Conservation (phyloP, 2,113 vertebrate genomes). For the Strix uralensis region DNA sequence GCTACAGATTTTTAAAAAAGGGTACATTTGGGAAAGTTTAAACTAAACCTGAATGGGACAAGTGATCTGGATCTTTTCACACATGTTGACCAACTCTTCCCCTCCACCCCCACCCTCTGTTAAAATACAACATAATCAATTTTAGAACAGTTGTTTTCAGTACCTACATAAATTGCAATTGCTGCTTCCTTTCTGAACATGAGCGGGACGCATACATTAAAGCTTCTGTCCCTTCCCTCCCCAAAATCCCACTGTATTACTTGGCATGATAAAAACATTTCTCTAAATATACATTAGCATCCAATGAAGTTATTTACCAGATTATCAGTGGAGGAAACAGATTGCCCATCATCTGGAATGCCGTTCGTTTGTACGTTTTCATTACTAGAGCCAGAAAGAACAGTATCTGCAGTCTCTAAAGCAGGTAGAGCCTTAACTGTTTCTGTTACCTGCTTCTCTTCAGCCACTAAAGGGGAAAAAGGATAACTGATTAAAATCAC, state of each 20-base stretch:
- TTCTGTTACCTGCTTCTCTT: slow-evolving; percentile 63
- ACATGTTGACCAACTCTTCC: neutral
- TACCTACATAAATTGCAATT: neutral
- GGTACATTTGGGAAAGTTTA: neutral
- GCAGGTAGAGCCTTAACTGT: neutral
- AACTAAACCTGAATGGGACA: neutral
- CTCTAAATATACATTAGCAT: neutral
- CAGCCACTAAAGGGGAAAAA: slow-evolving; percentile 65
- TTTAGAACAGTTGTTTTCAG: neutral
- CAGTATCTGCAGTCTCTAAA: slow-evolving; percentile 53
- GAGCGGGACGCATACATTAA: neutral
- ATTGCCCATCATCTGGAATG: slow-evolving; percentile 89
- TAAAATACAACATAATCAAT: neutral
- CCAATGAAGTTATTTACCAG: slow-evolving; percentile 77
- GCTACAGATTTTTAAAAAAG: neutral
- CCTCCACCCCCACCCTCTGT: neutral
- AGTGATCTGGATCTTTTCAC: neutral
- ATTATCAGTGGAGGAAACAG: slow-evolving; percentile 90
- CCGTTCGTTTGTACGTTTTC: slow-evolving; percentile 89
- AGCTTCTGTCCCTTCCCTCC: neutral
- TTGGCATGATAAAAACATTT: neutral
- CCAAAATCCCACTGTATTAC: neutral
- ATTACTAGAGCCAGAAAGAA: slow-evolving; percentile 54
- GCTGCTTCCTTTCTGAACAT: neutral
- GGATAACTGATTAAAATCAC: neutral